Conservation (phyloP, 1,140 invertebrate genomes). For the Pseudobourletiella spinata region DNA sequence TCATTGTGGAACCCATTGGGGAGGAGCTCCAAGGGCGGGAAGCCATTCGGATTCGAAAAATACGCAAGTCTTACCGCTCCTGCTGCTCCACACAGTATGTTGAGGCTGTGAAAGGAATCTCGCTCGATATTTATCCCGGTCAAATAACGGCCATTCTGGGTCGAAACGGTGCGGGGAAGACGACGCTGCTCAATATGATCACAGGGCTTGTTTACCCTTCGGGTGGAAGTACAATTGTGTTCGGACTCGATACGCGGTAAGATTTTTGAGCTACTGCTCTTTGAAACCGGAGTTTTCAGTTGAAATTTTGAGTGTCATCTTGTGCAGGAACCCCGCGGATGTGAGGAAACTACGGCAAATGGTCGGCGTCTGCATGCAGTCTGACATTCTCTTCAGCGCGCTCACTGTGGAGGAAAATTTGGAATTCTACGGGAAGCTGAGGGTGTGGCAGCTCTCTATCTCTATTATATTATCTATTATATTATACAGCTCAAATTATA, state of each 20-base stretch:
- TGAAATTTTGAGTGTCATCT: no score
- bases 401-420: constrained; percentile 39
- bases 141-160: constrained; percentile 82
- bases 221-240: constrained; percentile 50
- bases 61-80: constrained; percentile 56
- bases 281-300: no score
- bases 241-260: constrained; percentile 62
- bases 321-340: constrained; percentile 53
- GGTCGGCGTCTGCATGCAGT: constrained; percentile 52
- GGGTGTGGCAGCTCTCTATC: constrained; percentile 39
- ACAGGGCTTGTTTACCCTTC: constrained; percentile 65
- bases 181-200: constrained; percentile 74
- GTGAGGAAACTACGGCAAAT: constrained; percentile 62
- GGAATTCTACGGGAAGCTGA: constrained; percentile 41
- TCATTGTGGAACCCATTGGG: constrained; percentile 55
- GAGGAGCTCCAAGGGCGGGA: constrained; percentile 60
- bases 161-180: constrained; percentile 83
- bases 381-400: constrained; percentile 34
- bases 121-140: constrained; percentile 64
- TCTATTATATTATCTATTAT: no score
- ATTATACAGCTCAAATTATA: no score
- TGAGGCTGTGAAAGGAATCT: constrained; percentile 54
- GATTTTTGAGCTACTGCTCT: no score
- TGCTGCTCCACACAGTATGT: constrained; percentile 45
- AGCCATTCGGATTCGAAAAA: constrained; percentile 62